These are phyloP conservation scores for Pygoscelis adeliae DNA, from an alignment of 2,113 vertebrate species.

Conservation along the genomic window DNA sequence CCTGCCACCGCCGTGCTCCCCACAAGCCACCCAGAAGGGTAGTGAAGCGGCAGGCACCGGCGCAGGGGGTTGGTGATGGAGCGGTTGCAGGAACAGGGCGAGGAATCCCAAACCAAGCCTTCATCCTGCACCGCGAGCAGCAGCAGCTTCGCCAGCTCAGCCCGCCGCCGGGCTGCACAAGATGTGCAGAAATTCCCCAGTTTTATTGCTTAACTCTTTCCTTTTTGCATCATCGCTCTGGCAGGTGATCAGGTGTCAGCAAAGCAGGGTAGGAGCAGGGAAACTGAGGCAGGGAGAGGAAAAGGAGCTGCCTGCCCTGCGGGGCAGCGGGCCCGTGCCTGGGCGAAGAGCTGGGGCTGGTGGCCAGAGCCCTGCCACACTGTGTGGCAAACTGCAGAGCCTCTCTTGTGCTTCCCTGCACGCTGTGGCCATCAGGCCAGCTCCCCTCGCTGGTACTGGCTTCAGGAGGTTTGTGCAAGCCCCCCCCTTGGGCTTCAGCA, in stretches of 20 bases:
- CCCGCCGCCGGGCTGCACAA: neutral
- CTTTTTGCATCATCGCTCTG: neutral
- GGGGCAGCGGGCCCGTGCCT: neutral
- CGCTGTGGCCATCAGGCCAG: neutral
- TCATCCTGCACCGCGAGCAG: neutral
- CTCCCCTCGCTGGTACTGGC: fast-evolving
- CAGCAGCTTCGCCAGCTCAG: neutral
- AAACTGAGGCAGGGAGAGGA: neutral
- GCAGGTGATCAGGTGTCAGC: neutral
- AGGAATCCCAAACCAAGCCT: neutral
- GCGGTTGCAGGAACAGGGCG: neutral
- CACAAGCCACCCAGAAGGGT: neutral
- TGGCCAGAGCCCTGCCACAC: neutral
- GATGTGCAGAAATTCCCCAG: neutral
- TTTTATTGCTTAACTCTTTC: neutral
- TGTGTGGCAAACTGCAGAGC: neutral
- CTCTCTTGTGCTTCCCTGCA: neutral
- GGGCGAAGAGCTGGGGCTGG: neutral
- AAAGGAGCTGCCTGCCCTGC: neutral
- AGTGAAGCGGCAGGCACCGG: neutral
- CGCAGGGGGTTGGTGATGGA: neutral
- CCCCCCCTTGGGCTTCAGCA: neutral
- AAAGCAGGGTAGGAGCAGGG: neutral
- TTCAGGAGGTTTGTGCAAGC: neutral
- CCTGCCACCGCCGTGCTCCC: neutral